Conservation (phyloP, 2,797 vertebrate species). For the Dallia pectoralis region DNA sequence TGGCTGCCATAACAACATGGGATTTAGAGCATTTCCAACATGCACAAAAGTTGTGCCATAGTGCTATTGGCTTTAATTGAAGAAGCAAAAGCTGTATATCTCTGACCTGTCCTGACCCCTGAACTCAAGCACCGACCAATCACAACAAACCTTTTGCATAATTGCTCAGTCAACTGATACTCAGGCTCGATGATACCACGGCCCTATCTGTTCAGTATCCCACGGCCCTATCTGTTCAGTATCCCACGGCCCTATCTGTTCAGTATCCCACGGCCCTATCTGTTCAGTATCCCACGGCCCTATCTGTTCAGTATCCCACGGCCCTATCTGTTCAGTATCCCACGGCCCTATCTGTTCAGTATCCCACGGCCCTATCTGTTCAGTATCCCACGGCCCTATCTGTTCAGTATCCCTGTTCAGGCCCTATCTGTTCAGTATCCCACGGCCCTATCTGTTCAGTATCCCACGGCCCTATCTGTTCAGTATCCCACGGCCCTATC, state of each 20-base stretch:
- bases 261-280: slow-evolving; percentile 22
- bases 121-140: slow-evolving; percentile 52
- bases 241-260: slow-evolving; percentile 51
- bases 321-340: too few species aligned
- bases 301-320: slow-evolving; percentile 40
- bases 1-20: neutral
- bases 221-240: too few species aligned
- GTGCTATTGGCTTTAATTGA: neutral
- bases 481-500: slow-evolving; percentile 22
- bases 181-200: too few species aligned
- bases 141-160: slow-evolving; percentile 70
- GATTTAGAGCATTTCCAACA: slow-evolving; percentile 1
- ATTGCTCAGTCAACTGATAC: slow-evolving; percentile 70
- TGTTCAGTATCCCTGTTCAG: too few species aligned
- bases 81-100: neutral
- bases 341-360: slow-evolving; percentile 45
- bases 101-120: slow-evolving; percentile 48
- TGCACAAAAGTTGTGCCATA: neutral
- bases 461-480: slow-evolving; percentile 51
- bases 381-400: slow-evolving; percentile 22
- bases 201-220: slow-evolving; percentile 45
- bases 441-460: too few species aligned
- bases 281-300: too few species aligned
- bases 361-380: slow-evolving; percentile 41
- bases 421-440: slow-evolving; percentile 45